Base-by-base conservation (phyloP, 2,888 invertebrate species). In the Drosophila picticornis region DNA sequence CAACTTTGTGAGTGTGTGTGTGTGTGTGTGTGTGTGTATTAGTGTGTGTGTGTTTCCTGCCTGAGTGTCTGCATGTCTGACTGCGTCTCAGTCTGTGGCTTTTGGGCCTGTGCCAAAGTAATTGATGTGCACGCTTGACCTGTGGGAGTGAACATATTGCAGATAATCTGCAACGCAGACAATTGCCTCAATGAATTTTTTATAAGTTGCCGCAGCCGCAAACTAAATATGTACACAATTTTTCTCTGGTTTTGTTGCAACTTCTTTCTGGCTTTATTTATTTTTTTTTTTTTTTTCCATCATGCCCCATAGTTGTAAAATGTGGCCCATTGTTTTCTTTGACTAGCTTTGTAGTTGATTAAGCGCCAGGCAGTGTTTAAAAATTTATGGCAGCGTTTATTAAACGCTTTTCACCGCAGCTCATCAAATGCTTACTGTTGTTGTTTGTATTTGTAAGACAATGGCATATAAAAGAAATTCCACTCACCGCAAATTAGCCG, bases 121-220 rank as follows among this genome's bases (percentile, higher is more conserved):
- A 92, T 92, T 92, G 91, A 92, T 92, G 92, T 91, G 91, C 87
- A 89, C 88, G 90, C 85, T 91, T 92, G 91, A 92, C 92, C 91
- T 91, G 91, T 91, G 88, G 91, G 91, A 92, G 91, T 91, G 90
- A 91, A 89, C 88, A 90, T 91, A 90, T 92, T 91, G 91, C 90
- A 91, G 91, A 91, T 91, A 91, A 91, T 91, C 91, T 91, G 77
- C 90, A 88, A 87, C 87, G 82, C 88, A 91, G 91, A 91, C 91
- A 91, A 91, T 91, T 91, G 91, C 83, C 85, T 85, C 80, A 85
- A 85, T 85, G 85, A 85, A 88, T 88, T 85, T 85, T 85, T 85
- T 85, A 85, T 80, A 88, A 86, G 80, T 88, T 78, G 86, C 75
- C 86, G 83, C 79, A 84, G 80, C 73, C 74, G 53, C 75, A 76